Percentiles rank a stretch among this genome's conserved stretches.
These are phyloP conservation scores for Vandiemenella viatica DNA, from an alignment of 2,888 invertebrate species.

Conservation along the genomic window DNA sequence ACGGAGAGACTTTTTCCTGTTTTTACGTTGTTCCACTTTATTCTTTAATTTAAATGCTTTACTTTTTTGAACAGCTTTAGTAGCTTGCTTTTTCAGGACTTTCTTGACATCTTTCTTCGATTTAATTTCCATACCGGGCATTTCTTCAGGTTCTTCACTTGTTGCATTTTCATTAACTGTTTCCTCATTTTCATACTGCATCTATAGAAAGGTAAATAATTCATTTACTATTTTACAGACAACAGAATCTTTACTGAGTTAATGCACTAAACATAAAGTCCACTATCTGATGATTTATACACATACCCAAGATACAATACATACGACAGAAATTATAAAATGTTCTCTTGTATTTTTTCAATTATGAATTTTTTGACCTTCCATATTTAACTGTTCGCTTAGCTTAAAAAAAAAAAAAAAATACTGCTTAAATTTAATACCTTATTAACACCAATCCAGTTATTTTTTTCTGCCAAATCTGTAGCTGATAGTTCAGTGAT, in stretches of 20 bases:
- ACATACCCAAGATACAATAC: no score
- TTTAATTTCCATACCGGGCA: conserved; percentile 35
- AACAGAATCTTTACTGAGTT: background rate
- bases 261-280: background rate
- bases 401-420: background rate
- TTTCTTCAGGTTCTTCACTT: conserved; percentile 23
- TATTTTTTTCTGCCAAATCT: conserved; percentile 50
- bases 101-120: conserved; percentile 36
- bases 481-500: conserved; percentile 57
- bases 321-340: no score
- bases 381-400: no score
- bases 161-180: conserved; percentile 25
- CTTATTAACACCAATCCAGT: conserved; percentile 57
- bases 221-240: background rate
- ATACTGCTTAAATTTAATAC: conserved; percentile 14
- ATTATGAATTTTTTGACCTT: no score
- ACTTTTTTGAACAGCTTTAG: conserved; percentile 58
- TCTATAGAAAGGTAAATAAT: conserved; percentile 12
- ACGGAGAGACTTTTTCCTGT: conserved; percentile 47
- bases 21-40: conserved; percentile 49
- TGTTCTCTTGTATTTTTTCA: no score
- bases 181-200: conserved; percentile 19
- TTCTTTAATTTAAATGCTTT: conserved; percentile 62
- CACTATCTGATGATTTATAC: no score
- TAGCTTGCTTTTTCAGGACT: conserved; percentile 51